phyloP scores from a whole-genome alignment of 2,797 vertebrate genomes.

The Rousettus madagascariensis region DNA sequence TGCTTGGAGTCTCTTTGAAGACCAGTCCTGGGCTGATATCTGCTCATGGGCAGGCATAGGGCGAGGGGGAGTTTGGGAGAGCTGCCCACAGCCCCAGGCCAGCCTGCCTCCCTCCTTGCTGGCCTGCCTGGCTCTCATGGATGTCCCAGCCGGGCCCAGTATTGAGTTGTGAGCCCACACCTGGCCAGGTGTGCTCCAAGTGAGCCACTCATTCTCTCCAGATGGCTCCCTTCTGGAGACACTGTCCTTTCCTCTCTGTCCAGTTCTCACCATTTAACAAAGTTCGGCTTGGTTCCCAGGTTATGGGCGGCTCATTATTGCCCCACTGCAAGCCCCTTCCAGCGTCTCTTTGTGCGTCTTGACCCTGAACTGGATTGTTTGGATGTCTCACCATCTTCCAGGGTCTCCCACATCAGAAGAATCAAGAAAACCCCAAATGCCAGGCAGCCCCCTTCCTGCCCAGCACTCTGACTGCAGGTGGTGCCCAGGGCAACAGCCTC shows the following conservation, averaged over 20 bases:
- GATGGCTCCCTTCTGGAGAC: not conserved
- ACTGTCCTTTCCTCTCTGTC: not conserved
- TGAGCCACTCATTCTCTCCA: not conserved
- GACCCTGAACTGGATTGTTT: not conserved
- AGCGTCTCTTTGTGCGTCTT: not conserved
- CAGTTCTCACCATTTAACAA: not conserved
- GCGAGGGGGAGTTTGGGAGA: no score
- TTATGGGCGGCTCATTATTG: not conserved
- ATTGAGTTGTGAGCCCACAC: not conserved
- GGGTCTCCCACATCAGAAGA: not conserved
- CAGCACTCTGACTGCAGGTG: fast-evolving
- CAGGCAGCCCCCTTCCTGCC: not conserved
- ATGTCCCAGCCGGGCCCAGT: no score
- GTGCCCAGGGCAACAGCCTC: fast-evolving
- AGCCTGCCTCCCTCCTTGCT: no score
- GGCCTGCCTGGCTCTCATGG: not conserved
- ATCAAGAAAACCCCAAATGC: not conserved
- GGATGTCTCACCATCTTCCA: not conserved
- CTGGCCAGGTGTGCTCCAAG: not conserved
- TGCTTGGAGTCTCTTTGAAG: not conserved
- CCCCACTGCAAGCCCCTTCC: not conserved
- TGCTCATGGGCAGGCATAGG: fast-evolving
- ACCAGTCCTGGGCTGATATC: not conserved
- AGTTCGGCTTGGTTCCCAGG: not conserved
- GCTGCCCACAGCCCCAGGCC: fast-evolving